Evolutionary conservation across 2,797 vertebrate genomes (phyloP).

Genomic region (Peromyscus attwateri): DNA sequence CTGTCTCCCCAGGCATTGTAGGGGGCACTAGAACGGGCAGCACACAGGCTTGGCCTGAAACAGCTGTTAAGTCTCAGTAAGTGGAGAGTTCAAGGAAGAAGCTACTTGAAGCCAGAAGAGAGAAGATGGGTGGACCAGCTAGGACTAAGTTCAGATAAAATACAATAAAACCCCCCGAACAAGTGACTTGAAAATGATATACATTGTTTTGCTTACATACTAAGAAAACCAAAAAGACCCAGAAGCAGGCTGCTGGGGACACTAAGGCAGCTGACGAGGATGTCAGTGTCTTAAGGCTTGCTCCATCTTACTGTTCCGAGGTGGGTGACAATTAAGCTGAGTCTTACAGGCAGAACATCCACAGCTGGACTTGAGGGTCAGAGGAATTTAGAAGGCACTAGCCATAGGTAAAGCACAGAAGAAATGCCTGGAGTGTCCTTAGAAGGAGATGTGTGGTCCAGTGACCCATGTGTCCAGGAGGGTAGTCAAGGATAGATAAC

Average conservation of each 20-base stretch:
- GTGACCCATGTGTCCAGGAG: not conserved
- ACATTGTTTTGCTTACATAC: not conserved
- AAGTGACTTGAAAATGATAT: slow-evolving; percentile 20
- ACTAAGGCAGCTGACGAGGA: not conserved
- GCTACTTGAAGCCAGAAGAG: not conserved
- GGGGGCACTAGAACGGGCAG: not conserved
- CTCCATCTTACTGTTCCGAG: not conserved
- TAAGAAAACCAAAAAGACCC: not conserved
- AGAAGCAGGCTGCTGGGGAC: not conserved
- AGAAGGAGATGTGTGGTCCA: not conserved
- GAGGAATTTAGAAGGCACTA: not conserved
- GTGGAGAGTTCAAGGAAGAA: not conserved
- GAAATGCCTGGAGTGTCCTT: not conserved
- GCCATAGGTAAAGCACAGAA: not conserved
- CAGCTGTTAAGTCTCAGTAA: not conserved
- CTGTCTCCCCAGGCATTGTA: not conserved
- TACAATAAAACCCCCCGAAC: not conserved
- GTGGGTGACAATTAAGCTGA: not conserved
- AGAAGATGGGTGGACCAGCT: not conserved
- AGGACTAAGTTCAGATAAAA: not conserved
- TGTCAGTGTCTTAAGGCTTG: not conserved
- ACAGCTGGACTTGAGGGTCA: not conserved
- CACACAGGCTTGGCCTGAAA: not conserved
- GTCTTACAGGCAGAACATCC: not conserved
- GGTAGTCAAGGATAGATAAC: not conserved